These are phyloP conservation scores for Aricia agestis DNA, from an alignment of 1,140 invertebrate genomes.

Conservation along the genomic window DNA sequence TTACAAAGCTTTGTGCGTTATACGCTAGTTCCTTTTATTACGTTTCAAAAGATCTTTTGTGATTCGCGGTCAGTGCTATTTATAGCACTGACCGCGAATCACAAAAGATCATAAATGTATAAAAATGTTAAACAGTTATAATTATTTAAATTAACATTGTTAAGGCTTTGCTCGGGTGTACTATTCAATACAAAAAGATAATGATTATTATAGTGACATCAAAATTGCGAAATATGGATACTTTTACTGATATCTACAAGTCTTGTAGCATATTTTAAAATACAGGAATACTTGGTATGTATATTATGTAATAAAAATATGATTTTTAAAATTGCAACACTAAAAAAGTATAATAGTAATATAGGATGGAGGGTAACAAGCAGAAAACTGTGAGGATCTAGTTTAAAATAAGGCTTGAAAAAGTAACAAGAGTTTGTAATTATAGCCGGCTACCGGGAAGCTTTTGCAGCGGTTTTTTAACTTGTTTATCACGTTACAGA, in stretches of 20 bases:
- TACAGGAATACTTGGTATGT: too few species aligned
- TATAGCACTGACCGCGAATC: too few species aligned
- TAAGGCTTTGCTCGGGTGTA: too few species aligned
- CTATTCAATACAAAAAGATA: too few species aligned
- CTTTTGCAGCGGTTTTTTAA: neutral
- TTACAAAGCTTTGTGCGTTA: neutral
- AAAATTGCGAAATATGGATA: too few species aligned
- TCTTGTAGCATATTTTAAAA: too few species aligned
- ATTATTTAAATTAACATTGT: too few species aligned
- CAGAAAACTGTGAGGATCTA: neutral
- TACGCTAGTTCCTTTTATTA: neutral
- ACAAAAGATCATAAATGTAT: too few species aligned
- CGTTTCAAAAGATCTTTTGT: neutral
- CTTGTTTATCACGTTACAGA: neutral
- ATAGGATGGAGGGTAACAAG: neutral
- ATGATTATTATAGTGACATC: too few species aligned
- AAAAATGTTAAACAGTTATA: neutral
- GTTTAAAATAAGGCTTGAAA: neutral
- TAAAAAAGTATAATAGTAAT: neutral
- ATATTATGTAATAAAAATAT: neutral
- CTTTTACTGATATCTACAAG: too few species aligned
- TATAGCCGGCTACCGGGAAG: neutral
- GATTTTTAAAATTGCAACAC: neutral
- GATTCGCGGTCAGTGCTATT: neutral
- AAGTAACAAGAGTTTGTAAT: slow-evolving; percentile 1